Conservation (phyloP, 1,140 invertebrate species). For the Papilio xuthus region DNA sequence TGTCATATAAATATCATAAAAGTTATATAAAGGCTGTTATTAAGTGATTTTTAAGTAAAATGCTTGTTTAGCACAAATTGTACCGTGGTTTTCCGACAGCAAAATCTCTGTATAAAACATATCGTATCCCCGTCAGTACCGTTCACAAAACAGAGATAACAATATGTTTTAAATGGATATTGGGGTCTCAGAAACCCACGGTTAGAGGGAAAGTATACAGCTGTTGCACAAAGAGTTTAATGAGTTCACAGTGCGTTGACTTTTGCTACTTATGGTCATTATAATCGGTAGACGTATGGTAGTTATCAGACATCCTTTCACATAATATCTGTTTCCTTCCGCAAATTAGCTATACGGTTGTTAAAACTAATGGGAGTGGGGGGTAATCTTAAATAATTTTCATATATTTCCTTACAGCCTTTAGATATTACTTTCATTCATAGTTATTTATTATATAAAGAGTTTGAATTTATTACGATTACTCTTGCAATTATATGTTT, state of each 20-base stretch:
- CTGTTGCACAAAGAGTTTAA: neutral
- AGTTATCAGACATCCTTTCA: slow-evolving; percentile 8
- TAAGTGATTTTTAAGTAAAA: no score
- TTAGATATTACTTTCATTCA: no score
- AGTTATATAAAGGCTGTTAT: no score
- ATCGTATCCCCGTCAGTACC: no score
- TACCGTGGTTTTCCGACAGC: no score
- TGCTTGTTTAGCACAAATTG: no score
- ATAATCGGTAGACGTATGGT: neutral
- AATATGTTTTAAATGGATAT: no score
- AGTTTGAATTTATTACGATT: neutral
- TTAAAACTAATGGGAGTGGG: neutral
- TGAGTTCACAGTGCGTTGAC: neutral
- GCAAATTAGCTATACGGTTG: slow-evolving; percentile 5
- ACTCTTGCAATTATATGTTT: neutral
- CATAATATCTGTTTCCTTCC: slow-evolving; percentile 10
- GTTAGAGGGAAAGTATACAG: neutral
- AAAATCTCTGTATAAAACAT: no score
- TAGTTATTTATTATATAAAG: no score
- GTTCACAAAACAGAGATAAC: no score
- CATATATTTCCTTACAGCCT: neutral
- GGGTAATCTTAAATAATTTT: neutral
- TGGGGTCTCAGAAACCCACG: no score
- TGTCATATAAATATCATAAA: no score
- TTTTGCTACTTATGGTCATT: neutral